Base-by-base conservation (phyloP, 2,888 invertebrate species). In the Drosophila subsilvestris region DNA sequence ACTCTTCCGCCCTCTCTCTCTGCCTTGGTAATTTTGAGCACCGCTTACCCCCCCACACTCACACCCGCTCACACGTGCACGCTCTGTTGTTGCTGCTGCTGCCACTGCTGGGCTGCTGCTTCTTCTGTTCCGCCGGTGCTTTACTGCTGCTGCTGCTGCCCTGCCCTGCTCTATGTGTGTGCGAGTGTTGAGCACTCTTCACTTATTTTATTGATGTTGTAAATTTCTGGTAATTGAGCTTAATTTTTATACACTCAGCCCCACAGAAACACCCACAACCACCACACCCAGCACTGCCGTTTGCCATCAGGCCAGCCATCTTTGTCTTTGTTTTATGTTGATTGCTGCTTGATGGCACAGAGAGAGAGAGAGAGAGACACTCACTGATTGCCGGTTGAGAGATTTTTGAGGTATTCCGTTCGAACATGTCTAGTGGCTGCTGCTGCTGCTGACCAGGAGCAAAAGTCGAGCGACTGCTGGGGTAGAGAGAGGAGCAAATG, bases 161-260 rank as follows among this genome's bases (percentile, higher is more conserved):
- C 37, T 14, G 14, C 37, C 37, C 27, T 45, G 20, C 56, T 54
- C 45, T 56, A 49, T 55, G 63, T 49, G 61, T 50, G 55, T 87
- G 76, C 68, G 79, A 71, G 76, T 70, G 86, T 78, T 79, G 87
- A 84, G 82, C 79, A 84, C 88, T 88, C 89, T 88, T 86, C 84
- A 87, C 71, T 76, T 87, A 86, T 89, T 86, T 89, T 86, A 86
- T 86, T 89, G 86, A 89, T 86, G 86, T 78, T 89, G 88, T 87
- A 89, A 86, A 89, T 86, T 86, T 88, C 88, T 86, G 87, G 89
- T 86, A 86, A 86, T 86, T 86, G 86, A 87, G 86, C 86, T 87
- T 87, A 82, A 90, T 85, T 82, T 81, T 89, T 89, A 89, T 82
- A 86, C 87, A 86, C 86, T 84, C 79, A 3, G 77, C 69, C 51